phyloP scores from a whole-genome alignment of 1,140 invertebrate species.

The Zelostemma sp. region DNA sequence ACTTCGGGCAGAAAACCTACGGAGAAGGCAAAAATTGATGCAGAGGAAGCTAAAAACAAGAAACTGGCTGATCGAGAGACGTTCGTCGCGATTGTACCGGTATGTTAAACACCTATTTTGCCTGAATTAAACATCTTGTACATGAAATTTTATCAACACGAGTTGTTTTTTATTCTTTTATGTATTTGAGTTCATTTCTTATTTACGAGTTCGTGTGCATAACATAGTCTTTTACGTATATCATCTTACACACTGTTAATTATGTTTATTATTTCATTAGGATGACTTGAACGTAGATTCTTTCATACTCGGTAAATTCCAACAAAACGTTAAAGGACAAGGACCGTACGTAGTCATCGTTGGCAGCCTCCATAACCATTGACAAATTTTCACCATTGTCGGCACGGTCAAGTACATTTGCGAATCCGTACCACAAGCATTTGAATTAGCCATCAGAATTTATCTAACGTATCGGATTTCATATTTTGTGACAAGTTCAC shows the following conservation, averaged over 20 bases:
- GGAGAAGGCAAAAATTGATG: too few species aligned
- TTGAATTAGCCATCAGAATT: slow-evolving; percentile 4
- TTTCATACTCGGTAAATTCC: background rate
- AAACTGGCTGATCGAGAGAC: too few species aligned
- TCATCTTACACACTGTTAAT: too few species aligned
- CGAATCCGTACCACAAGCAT: slow-evolving; percentile 5
- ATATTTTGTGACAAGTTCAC: slow-evolving; percentile 6
- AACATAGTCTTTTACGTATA: background rate
- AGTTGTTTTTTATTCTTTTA: too few species aligned
- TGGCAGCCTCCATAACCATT: background rate
- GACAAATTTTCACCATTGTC: background rate
- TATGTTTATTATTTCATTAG: background rate
- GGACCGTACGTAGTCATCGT: slow-evolving; percentile 1
- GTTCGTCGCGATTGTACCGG: too few species aligned
- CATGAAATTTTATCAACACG: too few species aligned
- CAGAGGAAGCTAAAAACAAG: too few species aligned
- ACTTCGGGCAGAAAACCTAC: too few species aligned
- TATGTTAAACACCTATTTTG: too few species aligned
- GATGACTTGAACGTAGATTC: background rate
- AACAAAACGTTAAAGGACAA: background rate
- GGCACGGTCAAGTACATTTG: slow-evolving; percentile 9
- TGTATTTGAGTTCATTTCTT: too few species aligned
- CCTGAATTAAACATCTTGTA: too few species aligned
- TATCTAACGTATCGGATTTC: slow-evolving; percentile 3
- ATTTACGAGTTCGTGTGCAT: too few species aligned